Conservation (phyloP, 2,113 vertebrate genomes). For the cat (Felis catus) region F.catus_Fca126_mat1.0 CM031424.1:68853501-68854000, state of each 20-base stretch:
- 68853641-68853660: neutral
- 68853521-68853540: neutral
- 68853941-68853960: neutral
- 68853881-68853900: neutral
- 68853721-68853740: neutral
- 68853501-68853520: neutral
- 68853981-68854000: neutral
- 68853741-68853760: neutral
- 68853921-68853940: neutral
- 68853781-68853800: neutral
- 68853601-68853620: neutral
- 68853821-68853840: neutral
- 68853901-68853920: neutral
- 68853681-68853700: neutral
- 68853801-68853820: neutral
- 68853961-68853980: too few species aligned
- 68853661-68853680: neutral
- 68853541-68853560: too few species aligned
- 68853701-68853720: neutral
- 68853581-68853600: neutral
- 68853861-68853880: neutral
- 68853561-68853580: fast-evolving
- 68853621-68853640: neutral
- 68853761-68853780: neutral
- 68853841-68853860: neutral